Conservation (phyloP, 1,140 invertebrate species). For the Drosophila pruinosa region DNA sequence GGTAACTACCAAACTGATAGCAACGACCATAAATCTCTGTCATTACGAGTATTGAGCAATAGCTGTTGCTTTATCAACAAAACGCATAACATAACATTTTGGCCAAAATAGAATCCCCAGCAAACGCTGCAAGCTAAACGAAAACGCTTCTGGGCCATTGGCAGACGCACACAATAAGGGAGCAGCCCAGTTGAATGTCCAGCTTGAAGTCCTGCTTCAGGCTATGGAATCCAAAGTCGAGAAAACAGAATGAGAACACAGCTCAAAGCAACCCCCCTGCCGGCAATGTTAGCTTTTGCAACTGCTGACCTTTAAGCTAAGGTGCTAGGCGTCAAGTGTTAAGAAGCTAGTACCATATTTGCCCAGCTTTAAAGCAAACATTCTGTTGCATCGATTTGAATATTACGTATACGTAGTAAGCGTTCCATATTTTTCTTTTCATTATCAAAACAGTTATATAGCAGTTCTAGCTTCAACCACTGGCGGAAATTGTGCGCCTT, state of each 20-base stretch:
- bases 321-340: no score
- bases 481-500: neutral
- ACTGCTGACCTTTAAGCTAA: neutral
- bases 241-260: neutral
- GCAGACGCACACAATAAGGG: conserved; percentile 1
- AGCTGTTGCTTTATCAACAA: conserved; percentile 35
- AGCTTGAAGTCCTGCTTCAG: neutral
- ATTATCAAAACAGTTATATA: neutral
- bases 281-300: neutral
- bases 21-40: conserved; percentile 27
- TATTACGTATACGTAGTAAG: neutral
- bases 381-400: neutral
- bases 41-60: conserved; percentile 42
- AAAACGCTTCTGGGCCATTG: neutral
- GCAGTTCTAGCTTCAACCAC: neutral
- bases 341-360: no score
- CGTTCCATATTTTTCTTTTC: neutral
- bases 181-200: neutral
- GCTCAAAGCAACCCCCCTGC: neutral
- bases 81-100: neutral
- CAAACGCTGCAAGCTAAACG: neutral
- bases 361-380: neutral
- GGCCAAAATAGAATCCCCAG: neutral
- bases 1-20: conserved; percentile 27
- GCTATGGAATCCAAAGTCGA: neutral